These are phyloP conservation scores for Nibea albiflora DNA, from an alignment of 2,113 vertebrate species.

Conservation along the genomic window DNA sequence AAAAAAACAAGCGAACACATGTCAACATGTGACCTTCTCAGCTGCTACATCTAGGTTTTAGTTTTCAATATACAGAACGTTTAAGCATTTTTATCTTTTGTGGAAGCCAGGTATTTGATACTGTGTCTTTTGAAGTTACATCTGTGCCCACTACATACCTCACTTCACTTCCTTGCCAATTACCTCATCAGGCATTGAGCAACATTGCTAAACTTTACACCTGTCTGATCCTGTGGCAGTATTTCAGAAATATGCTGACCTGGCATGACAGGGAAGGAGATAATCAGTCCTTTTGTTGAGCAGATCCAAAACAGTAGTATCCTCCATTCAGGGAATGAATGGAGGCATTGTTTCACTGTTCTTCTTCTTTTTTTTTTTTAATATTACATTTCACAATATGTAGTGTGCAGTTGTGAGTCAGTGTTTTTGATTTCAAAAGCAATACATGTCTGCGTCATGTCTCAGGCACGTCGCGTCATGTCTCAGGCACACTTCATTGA, in stretches of 20 bases:
- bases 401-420: conserved; percentile 14
- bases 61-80: not conserved
- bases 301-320: not conserved
- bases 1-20: not conserved
- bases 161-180: not conserved
- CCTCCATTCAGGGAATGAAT: not conserved
- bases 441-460: not conserved
- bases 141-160: not conserved
- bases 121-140: not conserved
- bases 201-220: not conserved
- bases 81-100: not conserved
- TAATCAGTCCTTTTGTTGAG: not conserved
- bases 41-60: not conserved
- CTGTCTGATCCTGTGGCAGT: conserved; percentile 5
- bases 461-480: conserved; percentile 3
- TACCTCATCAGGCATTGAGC: not conserved
- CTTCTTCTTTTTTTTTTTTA: not conserved
- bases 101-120: not conserved
- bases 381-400: conserved; percentile 12
- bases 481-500: conserved; percentile 24
- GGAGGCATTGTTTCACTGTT: not conserved
- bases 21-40: not conserved
- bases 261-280: conserved; percentile 3
- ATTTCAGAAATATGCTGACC: not conserved
- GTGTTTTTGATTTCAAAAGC: conserved; percentile 27